phyloP scores from a whole-genome alignment of 2,888 invertebrate genomes.

The Nezara viridula region DNA sequence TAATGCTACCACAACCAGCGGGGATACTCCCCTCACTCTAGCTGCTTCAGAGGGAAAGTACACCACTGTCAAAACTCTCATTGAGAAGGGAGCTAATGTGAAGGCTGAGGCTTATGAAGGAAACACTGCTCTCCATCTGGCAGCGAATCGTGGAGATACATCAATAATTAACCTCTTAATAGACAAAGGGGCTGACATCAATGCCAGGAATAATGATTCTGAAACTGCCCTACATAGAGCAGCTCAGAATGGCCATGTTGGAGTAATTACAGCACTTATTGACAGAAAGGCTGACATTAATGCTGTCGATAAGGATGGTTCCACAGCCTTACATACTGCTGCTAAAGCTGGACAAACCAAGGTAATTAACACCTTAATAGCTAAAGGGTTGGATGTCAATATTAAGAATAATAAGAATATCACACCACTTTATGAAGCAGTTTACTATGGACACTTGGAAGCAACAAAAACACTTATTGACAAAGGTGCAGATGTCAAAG shows the following conservation, averaged over 20 bases:
- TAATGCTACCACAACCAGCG: background rate
- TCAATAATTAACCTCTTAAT: background rate
- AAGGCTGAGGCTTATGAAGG: background rate
- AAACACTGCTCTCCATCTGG: background rate
- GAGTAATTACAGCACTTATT: slow-evolving; percentile 28
- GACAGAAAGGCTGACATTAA: slow-evolving; percentile 44
- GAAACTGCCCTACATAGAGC: slow-evolving; percentile 57
- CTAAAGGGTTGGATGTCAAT: slow-evolving; percentile 63
- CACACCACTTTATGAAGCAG: slow-evolving; percentile 64
- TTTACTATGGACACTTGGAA: slow-evolving; percentile 59
- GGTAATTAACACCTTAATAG: slow-evolving; percentile 62
- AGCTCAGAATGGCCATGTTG: slow-evolving; percentile 22
- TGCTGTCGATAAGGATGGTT: slow-evolving; percentile 1
- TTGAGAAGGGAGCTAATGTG: background rate
- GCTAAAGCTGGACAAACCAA: slow-evolving; percentile 63
- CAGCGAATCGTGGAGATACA: background rate
- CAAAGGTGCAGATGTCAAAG: slow-evolving; percentile 42
- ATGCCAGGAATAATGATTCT: background rate
- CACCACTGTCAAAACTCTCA: background rate
- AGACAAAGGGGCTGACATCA: background rate
- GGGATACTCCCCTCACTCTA: background rate
- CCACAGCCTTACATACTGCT: slow-evolving; percentile 59
- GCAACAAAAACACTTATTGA: slow-evolving; percentile 35
- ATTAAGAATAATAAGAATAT: slow-evolving; percentile 61
- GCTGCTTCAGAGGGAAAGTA: slow-evolving; percentile 8